A percentile compares a stretch with the other conserved stretches of the same genome.
Conservation (phyloP, 2,113 vertebrate species). For the Chunga burmeisteri region DNA sequence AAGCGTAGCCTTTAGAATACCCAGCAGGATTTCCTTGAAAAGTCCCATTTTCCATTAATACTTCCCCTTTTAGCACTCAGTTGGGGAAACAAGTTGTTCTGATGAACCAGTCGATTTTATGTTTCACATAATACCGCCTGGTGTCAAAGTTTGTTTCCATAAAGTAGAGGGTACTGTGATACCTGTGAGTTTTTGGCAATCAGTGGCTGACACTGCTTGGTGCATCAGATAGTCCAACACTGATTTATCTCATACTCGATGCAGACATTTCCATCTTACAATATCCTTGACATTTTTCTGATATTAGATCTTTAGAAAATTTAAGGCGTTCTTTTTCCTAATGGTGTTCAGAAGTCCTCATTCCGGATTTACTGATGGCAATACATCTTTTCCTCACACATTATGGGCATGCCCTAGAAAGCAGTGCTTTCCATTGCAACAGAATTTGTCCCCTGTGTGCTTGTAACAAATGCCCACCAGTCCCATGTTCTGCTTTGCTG, state of each 20-base stretch:
- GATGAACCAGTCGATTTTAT: not conserved
- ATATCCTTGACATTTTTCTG: not conserved
- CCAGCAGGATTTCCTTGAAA: conserved; percentile 41
- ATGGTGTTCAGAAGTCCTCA: not conserved
- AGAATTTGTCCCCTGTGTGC: not conserved
- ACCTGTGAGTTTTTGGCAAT: not conserved
- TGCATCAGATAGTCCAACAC: not conserved
- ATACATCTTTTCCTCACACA: not conserved
- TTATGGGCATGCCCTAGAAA: not conserved
- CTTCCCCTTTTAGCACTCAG: not conserved
- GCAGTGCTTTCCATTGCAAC: fast-evolving
- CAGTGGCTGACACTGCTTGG: not conserved
- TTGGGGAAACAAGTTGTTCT: conserved; percentile 13
- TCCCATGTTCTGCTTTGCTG: not conserved
- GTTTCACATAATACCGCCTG: not conserved
- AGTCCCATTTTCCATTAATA: conserved; percentile 44
- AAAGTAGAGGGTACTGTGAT: not conserved
- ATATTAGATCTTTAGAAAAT: not conserved
- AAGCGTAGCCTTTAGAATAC: conserved; percentile 37
- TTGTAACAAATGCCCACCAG: not conserved
- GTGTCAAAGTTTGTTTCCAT: not conserved
- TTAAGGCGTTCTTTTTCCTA: not conserved
- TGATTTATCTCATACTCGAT: not conserved
- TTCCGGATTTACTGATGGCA: not conserved
- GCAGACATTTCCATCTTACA: not conserved